These are phyloP conservation scores for Diplazon laetatorius DNA, from an alignment of 2,888 invertebrate genomes.

Conservation along the genomic window DNA sequence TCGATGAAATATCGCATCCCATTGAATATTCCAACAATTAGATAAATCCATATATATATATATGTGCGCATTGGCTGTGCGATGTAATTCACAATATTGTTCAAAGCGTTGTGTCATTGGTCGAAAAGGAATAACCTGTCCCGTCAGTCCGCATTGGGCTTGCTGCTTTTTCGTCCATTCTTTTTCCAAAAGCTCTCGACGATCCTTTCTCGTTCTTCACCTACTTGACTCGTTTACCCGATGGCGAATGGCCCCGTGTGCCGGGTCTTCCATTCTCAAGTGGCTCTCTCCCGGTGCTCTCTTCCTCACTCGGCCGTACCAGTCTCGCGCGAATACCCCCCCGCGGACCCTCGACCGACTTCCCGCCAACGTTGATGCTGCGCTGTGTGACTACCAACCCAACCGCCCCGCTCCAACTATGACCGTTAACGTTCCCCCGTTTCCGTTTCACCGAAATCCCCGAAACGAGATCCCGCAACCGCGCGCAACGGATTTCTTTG, in stretches of 20 bases:
- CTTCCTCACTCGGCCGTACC: conserved; percentile 53
- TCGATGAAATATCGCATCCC: conserved; percentile 5
- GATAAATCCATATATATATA: not conserved
- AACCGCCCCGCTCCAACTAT: conserved; percentile 22
- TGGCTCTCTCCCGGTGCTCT: conserved; percentile 47
- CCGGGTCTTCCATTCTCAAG: conserved; percentile 26
- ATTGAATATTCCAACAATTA: not conserved
- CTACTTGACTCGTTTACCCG: conserved; percentile 37
- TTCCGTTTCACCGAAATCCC: conserved; percentile 39
- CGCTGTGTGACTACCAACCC: conserved; percentile 10
- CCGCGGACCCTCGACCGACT: conserved; percentile 54
- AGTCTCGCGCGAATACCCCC: conserved; percentile 35
- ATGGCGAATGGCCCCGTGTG: conserved; percentile 54
- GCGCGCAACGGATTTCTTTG: conserved; percentile 35
- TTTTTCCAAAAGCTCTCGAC: conserved; percentile 12
- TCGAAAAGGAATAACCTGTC: not conserved
- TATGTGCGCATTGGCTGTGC: conserved; percentile 3
- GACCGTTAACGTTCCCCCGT: conserved; percentile 19
- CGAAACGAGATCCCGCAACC: conserved; percentile 20
- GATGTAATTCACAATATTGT: conserved; percentile 28
- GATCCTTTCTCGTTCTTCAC: conserved; percentile 29
- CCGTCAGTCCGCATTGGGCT: conserved; percentile 6
- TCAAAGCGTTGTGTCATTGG: not conserved
- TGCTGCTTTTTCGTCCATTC: conserved; percentile 21
- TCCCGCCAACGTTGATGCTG: conserved; percentile 51